Evolutionary conservation across 2,113 vertebrate genomes (phyloP).

Genomic region (Heloderma charlesbogerti): DNA sequence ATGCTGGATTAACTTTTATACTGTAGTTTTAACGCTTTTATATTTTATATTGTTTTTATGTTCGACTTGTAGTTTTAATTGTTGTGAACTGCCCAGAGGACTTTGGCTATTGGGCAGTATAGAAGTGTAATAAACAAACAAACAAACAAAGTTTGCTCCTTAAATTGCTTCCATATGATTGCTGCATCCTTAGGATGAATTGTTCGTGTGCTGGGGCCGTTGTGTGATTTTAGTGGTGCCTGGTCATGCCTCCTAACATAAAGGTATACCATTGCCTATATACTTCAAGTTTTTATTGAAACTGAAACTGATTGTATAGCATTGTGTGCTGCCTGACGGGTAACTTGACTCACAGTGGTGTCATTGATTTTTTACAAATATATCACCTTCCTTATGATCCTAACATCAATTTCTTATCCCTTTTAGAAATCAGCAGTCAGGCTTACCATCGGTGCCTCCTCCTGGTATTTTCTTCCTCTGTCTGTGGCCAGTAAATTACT

Average conservation of each 20-base stretch:
- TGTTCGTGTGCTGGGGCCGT: not conserved
- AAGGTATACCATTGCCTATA: not conserved
- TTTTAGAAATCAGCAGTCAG: not conserved
- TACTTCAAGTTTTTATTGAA: not conserved
- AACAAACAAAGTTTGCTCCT: not conserved
- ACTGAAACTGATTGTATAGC: not conserved
- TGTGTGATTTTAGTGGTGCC: not conserved
- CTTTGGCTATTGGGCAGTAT: too few species aligned
- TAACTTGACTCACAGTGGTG: not conserved
- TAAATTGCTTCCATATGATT: not conserved
- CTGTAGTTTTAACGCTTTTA: too few species aligned
- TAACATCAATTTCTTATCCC: not conserved
- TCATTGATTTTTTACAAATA: constrained; percentile 3
- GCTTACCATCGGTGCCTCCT: not conserved
- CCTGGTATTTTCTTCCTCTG: not conserved
- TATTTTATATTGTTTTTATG: too few species aligned
- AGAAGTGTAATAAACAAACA: too few species aligned
- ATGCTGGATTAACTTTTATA: too few species aligned
- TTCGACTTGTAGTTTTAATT: too few species aligned
- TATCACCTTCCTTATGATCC: constrained; percentile 5
- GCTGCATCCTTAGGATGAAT: not conserved
- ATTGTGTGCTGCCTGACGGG: not conserved
- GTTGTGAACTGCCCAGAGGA: too few species aligned
- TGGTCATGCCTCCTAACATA: not conserved
- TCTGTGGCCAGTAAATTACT: not conserved